Base-by-base conservation (phyloP, 2,797 vertebrate species). In the Microhierax caerulescens region DNA sequence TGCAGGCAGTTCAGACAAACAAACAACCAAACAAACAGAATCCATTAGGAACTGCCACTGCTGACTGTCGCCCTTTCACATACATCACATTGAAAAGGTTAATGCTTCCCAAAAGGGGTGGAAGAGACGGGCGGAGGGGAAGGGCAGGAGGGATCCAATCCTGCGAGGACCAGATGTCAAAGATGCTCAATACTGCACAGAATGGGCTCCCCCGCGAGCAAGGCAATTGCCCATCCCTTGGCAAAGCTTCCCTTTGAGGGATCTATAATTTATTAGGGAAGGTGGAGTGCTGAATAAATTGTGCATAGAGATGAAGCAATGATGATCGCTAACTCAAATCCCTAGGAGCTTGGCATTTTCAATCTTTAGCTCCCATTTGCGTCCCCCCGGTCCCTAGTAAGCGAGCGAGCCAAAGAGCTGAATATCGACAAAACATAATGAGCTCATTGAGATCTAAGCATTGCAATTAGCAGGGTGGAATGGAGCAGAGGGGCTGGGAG, bases 81-180 rank as follows among this genome's bases (percentile, higher is more conserved):
- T 92, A 90, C 91, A 93, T 97, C 95, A 94, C 90, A 10, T 94
- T 97, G 96, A 97, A 97, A 96, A 97, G 97, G 94, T 96, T 95
- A 97, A 96, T 94, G 91, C 83, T 93, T 96, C 95, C 94, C 96
- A 92, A 92, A 96, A 88, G 91, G 88, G 88, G 83, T 75, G 88
- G 90, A 39, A 87, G 91, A 79, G 88, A 89, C 1, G 72, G 72
- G 90, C 0, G 8, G 87, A 95, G 85, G 90, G 93, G 92, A 94
- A 89, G 92, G 74, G 95, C 86, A 88, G 88, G 84, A 91, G 76
- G 93, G 95, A 88, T 94, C 93, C 92, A 83, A 84, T 90, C 76
- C 94, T 93, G 75, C 0, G 0, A 95, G 41, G 91, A 77, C 51
- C 96, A 95, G 95, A 95, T 94, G 94, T 96, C 96, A 96, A 27